Evolutionary conservation across 1,140 invertebrate species (phyloP), one percentile per base, ranked within the genome.

Genomic region (Agrypnia vestita): DNA sequence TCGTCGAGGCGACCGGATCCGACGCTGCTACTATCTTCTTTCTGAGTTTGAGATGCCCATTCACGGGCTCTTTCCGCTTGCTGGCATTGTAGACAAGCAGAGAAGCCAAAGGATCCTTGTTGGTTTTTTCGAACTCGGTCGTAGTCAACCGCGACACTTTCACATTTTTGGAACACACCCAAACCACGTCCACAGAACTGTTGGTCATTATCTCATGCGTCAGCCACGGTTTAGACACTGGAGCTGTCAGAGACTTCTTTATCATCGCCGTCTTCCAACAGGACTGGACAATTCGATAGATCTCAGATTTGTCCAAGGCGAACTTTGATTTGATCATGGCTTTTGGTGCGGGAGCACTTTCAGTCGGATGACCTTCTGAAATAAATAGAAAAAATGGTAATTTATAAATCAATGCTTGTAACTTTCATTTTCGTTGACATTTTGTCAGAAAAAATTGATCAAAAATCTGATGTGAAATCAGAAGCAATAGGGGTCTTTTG

Each of bases 171-270:
- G 71, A 74, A 25, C 35, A 10, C 4, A 74, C 71, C 21, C 51
- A 74, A 11, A 15, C 13, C 19, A 74, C 71, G 1, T 74, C 71
- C 53, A 74, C 71, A 11, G 21, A n/a, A 35, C 13, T 25, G 13
- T 74, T 56, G 71, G 51, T 8, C 13, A 56, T 74, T 19, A 74
- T 74, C 11, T 19, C 44, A 4, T 74, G 51, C 9, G 56, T 35
- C 19, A 74, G 49, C 71, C 71, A 74, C 21, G 49, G 49, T 51
- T 74, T 74, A 13, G 21, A n/a, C 25, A 74, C 12, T 3, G 71
- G 71, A 7, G 71, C 71, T 7, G 71, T 74, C n/a, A 74, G 49
- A 13, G 51, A 21, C 53, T 74, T 74, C 21, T 56, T 55, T n/a
- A 17, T 47, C 25, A n/a, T 12, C 13, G 71, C 51, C n/a, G 44